Evolutionary conservation across 1,140 invertebrate species (phyloP), one percentile per base, ranked within the genome.

Genomic region (Nylanderia fulva): DNA sequence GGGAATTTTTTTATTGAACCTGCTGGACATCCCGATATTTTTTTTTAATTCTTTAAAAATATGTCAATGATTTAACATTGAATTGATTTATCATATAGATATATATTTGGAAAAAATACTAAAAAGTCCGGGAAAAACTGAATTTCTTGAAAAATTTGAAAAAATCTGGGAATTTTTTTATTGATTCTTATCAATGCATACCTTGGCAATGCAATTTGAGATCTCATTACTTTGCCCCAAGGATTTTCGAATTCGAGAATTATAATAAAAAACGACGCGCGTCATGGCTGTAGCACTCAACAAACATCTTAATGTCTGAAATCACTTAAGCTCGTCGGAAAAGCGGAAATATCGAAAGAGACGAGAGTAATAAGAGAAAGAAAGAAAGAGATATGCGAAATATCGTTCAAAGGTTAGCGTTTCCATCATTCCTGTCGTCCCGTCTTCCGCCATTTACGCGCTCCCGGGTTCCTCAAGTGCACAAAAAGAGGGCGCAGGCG

Each of bases 391-490:
- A 64, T 77, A 54, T 29, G 60, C 60, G 58, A 74, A 39, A 39
- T 71, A 45, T 82, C 66, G 66, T 82, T 60, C 77, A 72, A 82
- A 82, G 66, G 52, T 82, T 72, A 82, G 54, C 52, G 58, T 72
- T 82, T 72, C 77, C 77, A 18, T 48, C 45, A 72, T 72, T 82
- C 52, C 52, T 39, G 64, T 27, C 66, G 77, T 66, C 77, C 77
- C 77, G 52, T 71, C 77, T 82, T 82, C 66, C 66, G 66, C 52
- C 66, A 71, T 71, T 82, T 82, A 82, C 52, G 24, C 61, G 45
- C 36, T 82, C 39, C 52, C 56, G 18, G 33, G 48, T 33, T 69
- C 39, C 29, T 27, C 45, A 27, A 54, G 76, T 80, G 13, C 27
- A 69, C 24, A 64, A 80, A 80, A 80, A 54, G 69, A 27, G 36